Evolutionary conservation across 2,888 invertebrate species (phyloP), one percentile per base, ranked within the genome.

Genomic region (Luffia ferchaultella): DNA sequence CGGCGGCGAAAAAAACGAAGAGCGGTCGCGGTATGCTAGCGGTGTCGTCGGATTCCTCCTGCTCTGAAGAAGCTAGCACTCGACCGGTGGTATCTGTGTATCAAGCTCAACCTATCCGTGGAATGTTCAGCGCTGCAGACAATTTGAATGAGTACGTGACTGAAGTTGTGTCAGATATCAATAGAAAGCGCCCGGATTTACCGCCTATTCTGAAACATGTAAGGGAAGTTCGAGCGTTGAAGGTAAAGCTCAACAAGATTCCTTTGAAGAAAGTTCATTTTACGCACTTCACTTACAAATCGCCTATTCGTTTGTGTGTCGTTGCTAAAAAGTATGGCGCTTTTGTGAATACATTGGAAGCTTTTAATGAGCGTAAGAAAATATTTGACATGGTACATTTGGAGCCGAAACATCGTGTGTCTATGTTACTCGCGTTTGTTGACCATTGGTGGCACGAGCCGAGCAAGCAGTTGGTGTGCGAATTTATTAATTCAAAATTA

Each of bases 361-460:
- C 3, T 30, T 30, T 30, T 30, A 30, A 30, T 30, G 3, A 30
- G 30, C 30, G 30, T 7, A 30, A 30, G 12, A 30, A 30, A 30
- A 30, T 30, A 30, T 30, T 30, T 48, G 52, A 30, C 50, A 44
- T 54, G 52, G 40, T 50, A 52, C 48, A 44, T 16, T 52, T 52
- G 41, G 52, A 54, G 48, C 41, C 52, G 12, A 52, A 54, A 16
- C 54, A 54, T 40, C 52, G 54, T 43, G 52, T 53, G 12, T 53
- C 50, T 18, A 20, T 52, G 42, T 50, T 53, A 46, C 43, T 53
- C 17, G 49, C 48, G 44, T 52, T 52, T 41, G 45, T 20, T 44
- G 46, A 54, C 12, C 45, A 54, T 53, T 53, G 54, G 54, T 54
- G 54, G 52, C 52, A 53, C 18, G 18, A 45, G 18, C 16, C 45